These are phyloP conservation scores for Epirrita christyi DNA, from an alignment of 2,888 invertebrate genomes.

Conservation along the genomic window DNA sequence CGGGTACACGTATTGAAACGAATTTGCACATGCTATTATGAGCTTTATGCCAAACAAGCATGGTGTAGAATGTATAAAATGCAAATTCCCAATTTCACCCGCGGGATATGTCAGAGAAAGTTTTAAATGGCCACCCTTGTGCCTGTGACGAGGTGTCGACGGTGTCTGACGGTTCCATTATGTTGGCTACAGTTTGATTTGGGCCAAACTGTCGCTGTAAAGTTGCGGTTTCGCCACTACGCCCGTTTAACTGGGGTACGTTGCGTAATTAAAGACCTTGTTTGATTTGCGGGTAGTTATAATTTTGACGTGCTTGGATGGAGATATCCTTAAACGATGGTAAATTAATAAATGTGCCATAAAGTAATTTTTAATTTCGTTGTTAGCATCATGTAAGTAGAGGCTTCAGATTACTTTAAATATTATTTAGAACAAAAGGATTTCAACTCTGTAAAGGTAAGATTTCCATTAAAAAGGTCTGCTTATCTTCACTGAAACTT, in stretches of 20 bases:
- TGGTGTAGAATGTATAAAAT: constrained; percentile 29
- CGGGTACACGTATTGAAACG: background rate
- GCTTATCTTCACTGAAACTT: too few relatives aligned
- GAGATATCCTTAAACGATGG: background rate
- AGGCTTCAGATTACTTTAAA: background rate
- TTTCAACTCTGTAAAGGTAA: background rate
- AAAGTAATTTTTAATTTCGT: too few relatives aligned
- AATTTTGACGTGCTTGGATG: constrained; percentile 13
- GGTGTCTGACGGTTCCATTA: constrained; percentile 64
- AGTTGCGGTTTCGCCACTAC: constrained; percentile 31
- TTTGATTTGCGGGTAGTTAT: constrained; percentile 23
- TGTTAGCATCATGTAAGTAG: too few relatives aligned
- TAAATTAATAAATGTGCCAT: background rate
- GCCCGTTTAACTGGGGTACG: constrained; percentile 16
- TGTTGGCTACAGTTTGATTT: constrained; percentile 54
- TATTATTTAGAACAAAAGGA: background rate
- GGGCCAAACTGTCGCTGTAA: constrained; percentile 24
- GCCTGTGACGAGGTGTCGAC: constrained; percentile 61
- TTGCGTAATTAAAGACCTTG: constrained; percentile 17
- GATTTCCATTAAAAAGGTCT: background rate
- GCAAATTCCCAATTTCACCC: constrained; percentile 30
- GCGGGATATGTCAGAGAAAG: constrained; percentile 46
- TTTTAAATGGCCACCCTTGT: constrained; percentile 68
- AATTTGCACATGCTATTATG: constrained; percentile 15
- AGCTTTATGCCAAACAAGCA: constrained; percentile 11